Conservation (phyloP, 1,140 invertebrate species). For the Drosophila persimilis region DNA sequence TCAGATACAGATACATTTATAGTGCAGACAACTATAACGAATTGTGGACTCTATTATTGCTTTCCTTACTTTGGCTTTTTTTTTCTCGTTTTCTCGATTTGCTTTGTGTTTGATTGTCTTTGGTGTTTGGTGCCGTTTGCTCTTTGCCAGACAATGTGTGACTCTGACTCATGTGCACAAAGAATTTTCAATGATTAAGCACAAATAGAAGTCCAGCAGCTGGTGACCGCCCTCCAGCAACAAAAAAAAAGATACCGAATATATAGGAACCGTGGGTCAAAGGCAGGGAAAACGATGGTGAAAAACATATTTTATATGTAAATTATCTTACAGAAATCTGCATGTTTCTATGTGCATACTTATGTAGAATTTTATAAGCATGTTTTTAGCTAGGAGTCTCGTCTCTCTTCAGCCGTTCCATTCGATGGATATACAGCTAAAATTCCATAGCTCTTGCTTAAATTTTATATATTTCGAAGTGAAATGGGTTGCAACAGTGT, state of each 20-base stretch:
- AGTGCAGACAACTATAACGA: conserved; percentile 23
- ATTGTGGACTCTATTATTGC: conserved; percentile 31
- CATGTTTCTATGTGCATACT: too few relatives aligned
- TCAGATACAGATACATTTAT: background rate
- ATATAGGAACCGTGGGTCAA: conserved; percentile 6
- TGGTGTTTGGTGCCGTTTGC: too few relatives aligned
- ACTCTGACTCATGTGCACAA: conserved; percentile 21
- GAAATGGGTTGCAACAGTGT: too few relatives aligned
- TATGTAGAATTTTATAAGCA: too few relatives aligned
- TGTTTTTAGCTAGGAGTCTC: too few relatives aligned
- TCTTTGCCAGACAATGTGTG: conserved; percentile 25
- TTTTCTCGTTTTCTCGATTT: conserved; percentile 1
- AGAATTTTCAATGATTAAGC: conserved; percentile 50
- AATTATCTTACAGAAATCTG: too few relatives aligned
- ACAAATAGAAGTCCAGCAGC: conserved; percentile 39
- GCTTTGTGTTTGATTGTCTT: conserved; percentile 32
- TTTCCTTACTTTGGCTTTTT: conserved; percentile 10
- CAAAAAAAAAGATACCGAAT: background rate
- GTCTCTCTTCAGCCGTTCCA: too few relatives aligned
- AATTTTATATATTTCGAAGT: too few relatives aligned
- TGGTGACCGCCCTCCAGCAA: conserved; percentile 22
- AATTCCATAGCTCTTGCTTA: too few relatives aligned
- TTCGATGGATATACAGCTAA: too few relatives aligned
- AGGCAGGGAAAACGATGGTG: too few relatives aligned
- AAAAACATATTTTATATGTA: too few relatives aligned